Evolutionary conservation across 2,888 invertebrate genomes (phyloP), one percentile per base, ranked within the genome.

Genomic region (Cetonia aurata): DNA sequence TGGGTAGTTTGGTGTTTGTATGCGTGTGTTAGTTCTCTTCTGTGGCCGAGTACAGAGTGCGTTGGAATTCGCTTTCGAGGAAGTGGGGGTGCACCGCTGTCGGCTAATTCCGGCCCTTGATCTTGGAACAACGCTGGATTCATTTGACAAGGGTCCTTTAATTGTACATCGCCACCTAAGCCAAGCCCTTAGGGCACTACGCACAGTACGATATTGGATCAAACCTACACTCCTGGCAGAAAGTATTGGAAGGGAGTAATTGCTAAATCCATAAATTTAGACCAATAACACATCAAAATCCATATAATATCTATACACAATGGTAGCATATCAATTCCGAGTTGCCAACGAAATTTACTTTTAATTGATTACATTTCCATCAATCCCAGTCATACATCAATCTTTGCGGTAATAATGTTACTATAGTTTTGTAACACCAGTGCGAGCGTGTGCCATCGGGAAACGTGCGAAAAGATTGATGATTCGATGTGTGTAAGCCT

Each of bases 101-200:
- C 37, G 59, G 25, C 44, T 8, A 4, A 44, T 19, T n/a, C 25
- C n/a, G 44, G 25, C 6, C 48, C 13, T 31, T 37, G 48, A 33
- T 31, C 25, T 48, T 3, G 15, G 44, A 42, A 25, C 25, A 25
- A 15, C 48, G 33, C 19, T 13, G 62, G 62, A 62, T 62, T 48
- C 48, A 48, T 62, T 62, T 62, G 62, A 62, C 48, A 62, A 62
- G 62, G 62, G 62, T 62, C 62, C 13, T 48, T 48, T 62, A 62
- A 62, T 62, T 48, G 33, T 48, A 62, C 33, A 48, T 62, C 62
- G 62, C 15, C 60, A 60, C 60, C 48, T 48, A 19, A 25, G 25
- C 31, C 10, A 13, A 60, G 31, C 62, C 13, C 31, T 46, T 13
- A 15, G 48, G 33, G 15, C 33, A 25, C 1, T 25, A 4, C 25